Evolutionary conservation across 2,797 vertebrate genomes (phyloP).

Genomic region (Tadarida brasiliensis): DNA sequence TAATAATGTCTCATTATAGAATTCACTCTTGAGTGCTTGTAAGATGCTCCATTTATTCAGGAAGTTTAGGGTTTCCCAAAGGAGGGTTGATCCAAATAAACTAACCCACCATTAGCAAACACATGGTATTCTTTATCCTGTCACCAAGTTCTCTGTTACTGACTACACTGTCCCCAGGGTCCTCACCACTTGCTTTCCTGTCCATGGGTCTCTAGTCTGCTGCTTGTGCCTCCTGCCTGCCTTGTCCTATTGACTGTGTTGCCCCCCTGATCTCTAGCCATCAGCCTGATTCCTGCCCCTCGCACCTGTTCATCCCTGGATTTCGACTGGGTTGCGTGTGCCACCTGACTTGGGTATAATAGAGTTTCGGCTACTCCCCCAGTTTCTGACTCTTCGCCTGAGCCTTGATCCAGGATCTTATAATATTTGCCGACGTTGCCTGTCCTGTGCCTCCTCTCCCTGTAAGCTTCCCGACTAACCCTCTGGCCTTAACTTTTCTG

Average conservation of each 20-base stretch:
- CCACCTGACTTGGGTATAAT: not conserved
- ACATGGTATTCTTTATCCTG: not conserved
- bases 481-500: not conserved
- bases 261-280: not conserved
- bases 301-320: not conserved
- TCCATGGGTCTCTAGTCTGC: not conserved
- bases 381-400: not conserved
- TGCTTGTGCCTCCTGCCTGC: not conserved
- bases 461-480: not conserved
- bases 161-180: not conserved
- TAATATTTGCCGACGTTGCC: not conserved
- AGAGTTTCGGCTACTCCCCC: not conserved
- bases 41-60: not conserved
- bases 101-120: not conserved
- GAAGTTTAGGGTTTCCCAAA: not conserved
- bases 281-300: not conserved
- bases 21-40: not conserved
- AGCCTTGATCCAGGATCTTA: not conserved
- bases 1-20: not conserved
- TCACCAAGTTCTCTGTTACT: not conserved
- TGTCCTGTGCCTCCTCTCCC: not conserved
- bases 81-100: not conserved
- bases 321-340: not conserved
- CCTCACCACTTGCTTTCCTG: not conserved
- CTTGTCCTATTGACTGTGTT: not conserved